These are phyloP conservation scores for Triplophysa rosa DNA, from an alignment of 2,113 vertebrate species.

Conservation along the genomic window DNA sequence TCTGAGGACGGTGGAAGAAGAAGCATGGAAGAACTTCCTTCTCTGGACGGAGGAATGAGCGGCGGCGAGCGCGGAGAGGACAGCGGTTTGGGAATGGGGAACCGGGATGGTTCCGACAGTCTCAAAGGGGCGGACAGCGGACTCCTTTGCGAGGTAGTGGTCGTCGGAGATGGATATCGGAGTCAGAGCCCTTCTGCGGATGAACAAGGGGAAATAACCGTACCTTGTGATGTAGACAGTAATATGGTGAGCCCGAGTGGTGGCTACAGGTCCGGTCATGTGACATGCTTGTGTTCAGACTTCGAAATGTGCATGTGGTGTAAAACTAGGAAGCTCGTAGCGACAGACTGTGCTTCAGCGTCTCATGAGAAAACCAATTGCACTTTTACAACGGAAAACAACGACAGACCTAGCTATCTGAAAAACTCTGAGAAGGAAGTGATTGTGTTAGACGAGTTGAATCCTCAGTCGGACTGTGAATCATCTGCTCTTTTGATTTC, in stretches of 20 bases:
- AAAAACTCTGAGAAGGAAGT: slow-evolving; percentile 50
- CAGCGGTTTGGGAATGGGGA: slow-evolving; percentile 61
- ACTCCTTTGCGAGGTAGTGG: slow-evolving; percentile 30
- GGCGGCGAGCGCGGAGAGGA: slow-evolving; percentile 47
- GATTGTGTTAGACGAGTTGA: slow-evolving; percentile 40
- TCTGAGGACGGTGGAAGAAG: slow-evolving; percentile 56
- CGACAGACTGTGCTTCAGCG: not conserved
- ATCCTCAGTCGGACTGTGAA: slow-evolving; percentile 34
- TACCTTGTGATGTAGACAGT: slow-evolving; percentile 33
- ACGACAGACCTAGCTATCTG: slow-evolving; percentile 38
- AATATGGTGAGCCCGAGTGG: slow-evolving; percentile 56
- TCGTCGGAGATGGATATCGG: slow-evolving; percentile 56
- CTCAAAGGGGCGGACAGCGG: slow-evolving; percentile 53
- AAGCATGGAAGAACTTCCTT: slow-evolving; percentile 52
- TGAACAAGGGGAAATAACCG: slow-evolving; percentile 43
- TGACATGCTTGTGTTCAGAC: slow-evolving; percentile 66
- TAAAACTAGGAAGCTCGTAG: slow-evolving; percentile 43
- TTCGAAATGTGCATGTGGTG: slow-evolving; percentile 68
- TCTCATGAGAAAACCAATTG: not conserved
- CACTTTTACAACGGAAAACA: slow-evolving; percentile 22
- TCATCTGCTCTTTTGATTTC: slow-evolving; percentile 60
- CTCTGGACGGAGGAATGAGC: slow-evolving; percentile 42
- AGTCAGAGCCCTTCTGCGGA: slow-evolving; percentile 59
- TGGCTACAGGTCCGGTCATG: slow-evolving; percentile 66
- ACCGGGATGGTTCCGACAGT: slow-evolving; percentile 49